These are phyloP conservation scores for Myotis yumanensis DNA, from an alignment of 2,113 vertebrate genomes.

Conservation along the genomic window DNA sequence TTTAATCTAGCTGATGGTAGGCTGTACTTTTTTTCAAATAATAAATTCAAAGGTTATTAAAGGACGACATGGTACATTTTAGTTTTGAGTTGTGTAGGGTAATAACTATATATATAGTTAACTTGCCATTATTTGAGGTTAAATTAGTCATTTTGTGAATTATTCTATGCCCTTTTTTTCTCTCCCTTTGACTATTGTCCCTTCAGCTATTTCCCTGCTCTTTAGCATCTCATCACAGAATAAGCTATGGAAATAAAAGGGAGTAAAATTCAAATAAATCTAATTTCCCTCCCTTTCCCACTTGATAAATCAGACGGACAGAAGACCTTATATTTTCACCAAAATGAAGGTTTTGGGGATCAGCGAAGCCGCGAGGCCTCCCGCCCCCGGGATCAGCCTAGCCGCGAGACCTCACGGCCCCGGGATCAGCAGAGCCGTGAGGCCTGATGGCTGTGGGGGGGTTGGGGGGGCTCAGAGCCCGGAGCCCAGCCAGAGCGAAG, in stretches of 20 bases:
- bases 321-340: constrained; percentile 33
- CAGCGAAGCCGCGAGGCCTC: too few relatives aligned
- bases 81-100: constrained; percentile 46
- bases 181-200: neutral
- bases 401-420: too few relatives aligned
- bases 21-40: constrained; percentile 60
- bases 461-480: too few relatives aligned
- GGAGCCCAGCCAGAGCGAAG: too few relatives aligned
- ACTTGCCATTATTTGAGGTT: constrained; percentile 39
- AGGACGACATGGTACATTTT: constrained; percentile 45
- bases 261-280: constrained; percentile 25
- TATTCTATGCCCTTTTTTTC: neutral
- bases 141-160: constrained; percentile 49
- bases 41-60: constrained; percentile 73
- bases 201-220: constrained; percentile 39
- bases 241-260: constrained; percentile 49
- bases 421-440: too few relatives aligned
- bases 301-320: neutral
- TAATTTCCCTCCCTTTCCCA: neutral
- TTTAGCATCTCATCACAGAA: constrained; percentile 9
- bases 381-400: too few relatives aligned
- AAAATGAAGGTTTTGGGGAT: constrained; percentile 39
- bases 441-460: too few relatives aligned
- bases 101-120: constrained; percentile 44
- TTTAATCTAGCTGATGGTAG: constrained; percentile 67